phyloP scores from a whole-genome alignment of 2,113 vertebrate species.

The Thamnophis sirtalis region DNA sequence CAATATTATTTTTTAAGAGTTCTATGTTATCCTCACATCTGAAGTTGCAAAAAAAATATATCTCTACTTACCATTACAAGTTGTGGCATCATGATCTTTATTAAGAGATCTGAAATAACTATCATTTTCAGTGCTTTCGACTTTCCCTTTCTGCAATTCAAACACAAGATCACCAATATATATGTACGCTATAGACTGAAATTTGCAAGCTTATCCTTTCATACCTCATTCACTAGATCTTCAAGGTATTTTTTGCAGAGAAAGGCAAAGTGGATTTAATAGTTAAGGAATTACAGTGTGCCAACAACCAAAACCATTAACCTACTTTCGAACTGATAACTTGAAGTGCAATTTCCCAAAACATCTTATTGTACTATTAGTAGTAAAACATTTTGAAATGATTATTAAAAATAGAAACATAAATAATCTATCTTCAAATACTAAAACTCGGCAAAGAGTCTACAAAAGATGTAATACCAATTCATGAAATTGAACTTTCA shows the following conservation, averaged over 20 bases:
- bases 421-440: background rate
- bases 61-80: constrained; percentile 55
- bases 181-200: background rate
- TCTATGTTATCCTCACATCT: background rate
- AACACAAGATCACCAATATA: background rate
- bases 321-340: background rate
- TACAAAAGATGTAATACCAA: background rate
- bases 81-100: constrained; percentile 31
- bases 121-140: constrained; percentile 27
- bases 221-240: accelerated
- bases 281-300: background rate
- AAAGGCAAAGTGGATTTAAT: background rate
- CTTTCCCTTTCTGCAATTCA: constrained; percentile 52
- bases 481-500: background rate
- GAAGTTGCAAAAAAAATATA: background rate
- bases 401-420: background rate
- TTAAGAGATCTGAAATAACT: constrained; percentile 22
- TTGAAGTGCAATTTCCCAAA: background rate
- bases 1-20: constrained; percentile 7
- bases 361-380: background rate
- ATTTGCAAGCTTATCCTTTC: background rate
- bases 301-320: background rate
- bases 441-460: background rate
- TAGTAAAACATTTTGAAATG: background rate
- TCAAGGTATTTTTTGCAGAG: background rate